Conservation (phyloP, 2,113 vertebrate genomes). For the Acanthisitta chloris region DNA sequence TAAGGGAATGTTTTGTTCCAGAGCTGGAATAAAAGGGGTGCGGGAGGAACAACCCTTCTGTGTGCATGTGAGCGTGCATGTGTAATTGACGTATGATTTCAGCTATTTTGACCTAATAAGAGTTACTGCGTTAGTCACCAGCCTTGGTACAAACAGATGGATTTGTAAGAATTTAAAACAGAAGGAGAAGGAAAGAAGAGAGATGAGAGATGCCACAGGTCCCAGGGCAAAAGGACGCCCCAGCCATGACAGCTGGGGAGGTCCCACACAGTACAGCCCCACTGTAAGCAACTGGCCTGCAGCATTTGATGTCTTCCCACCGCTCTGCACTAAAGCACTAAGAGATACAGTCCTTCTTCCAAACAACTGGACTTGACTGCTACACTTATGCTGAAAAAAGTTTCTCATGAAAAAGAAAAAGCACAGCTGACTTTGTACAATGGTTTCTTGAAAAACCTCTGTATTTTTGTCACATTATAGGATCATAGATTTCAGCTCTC, state of each 20-base stretch:
- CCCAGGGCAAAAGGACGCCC: background rate
- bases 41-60: background rate
- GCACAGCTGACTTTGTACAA: background rate
- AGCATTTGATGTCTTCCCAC: background rate
- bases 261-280: background rate
- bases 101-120: constrained; percentile 66
- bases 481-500: background rate
- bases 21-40: background rate
- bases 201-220: background rate
- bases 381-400: background rate
- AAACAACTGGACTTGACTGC: background rate
- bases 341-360: background rate
- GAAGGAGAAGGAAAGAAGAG: background rate
- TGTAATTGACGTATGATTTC: constrained; percentile 67
- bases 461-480: background rate
- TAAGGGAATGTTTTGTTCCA: constrained; percentile 77
- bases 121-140: constrained; percentile 62
- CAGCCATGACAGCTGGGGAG: background rate
- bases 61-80: constrained; percentile 19
- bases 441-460: background rate
- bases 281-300: background rate
- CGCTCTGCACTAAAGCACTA: background rate
- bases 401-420: background rate
- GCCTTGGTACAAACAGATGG: constrained; percentile 30
- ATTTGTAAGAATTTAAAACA: constrained; percentile 1